A percentile compares a stretch with the other conserved stretches of the same genome.
phyloP scores from a whole-genome alignment of 2,113 vertebrate species.

The Cottus gobio region DNA sequence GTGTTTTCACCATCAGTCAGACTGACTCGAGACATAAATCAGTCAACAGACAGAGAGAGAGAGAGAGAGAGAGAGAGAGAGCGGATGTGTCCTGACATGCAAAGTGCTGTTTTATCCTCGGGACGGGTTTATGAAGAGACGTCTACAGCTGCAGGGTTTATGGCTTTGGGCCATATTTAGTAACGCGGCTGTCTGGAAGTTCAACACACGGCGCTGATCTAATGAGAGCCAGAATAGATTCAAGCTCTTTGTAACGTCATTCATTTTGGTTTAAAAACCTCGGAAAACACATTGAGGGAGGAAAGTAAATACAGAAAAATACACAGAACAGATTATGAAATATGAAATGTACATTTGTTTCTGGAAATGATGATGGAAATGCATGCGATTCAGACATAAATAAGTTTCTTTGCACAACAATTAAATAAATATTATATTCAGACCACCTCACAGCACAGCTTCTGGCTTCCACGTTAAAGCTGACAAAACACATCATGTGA shows the following conservation, averaged over 20 bases:
- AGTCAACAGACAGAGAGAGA: not conserved
- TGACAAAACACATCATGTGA: not conserved
- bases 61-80: too few species aligned
- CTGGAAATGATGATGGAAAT: not conserved
- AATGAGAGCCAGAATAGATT: not conserved
- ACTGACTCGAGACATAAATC: slow-evolving; percentile 5
- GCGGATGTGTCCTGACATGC: slow-evolving; percentile 1
- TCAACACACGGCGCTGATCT: slow-evolving; percentile 4
- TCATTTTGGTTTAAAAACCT: not conserved
- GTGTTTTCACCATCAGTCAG: not conserved
- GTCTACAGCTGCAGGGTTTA: not conserved
- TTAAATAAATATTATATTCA: too few species aligned
- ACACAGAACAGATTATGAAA: not conserved
- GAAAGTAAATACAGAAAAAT: not conserved
- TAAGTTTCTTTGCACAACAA: not conserved
- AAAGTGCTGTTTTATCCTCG: slow-evolving; percentile 13
- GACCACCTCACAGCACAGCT: too few species aligned
- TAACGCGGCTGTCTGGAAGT: not conserved
- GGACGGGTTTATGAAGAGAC: slow-evolving; percentile 5
- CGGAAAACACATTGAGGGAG: too few species aligned
- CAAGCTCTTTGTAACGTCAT: not conserved
- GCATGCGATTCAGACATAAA: not conserved
- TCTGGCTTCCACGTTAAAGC: too few species aligned
- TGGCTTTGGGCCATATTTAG: not conserved
- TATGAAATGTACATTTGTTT: not conserved